Evolutionary conservation across 30 jellyfish, hydroid and myxozoan species (phyloP), one percentile per base, ranked within the genome.

Genomic region (Aurelia sp.): DNA sequence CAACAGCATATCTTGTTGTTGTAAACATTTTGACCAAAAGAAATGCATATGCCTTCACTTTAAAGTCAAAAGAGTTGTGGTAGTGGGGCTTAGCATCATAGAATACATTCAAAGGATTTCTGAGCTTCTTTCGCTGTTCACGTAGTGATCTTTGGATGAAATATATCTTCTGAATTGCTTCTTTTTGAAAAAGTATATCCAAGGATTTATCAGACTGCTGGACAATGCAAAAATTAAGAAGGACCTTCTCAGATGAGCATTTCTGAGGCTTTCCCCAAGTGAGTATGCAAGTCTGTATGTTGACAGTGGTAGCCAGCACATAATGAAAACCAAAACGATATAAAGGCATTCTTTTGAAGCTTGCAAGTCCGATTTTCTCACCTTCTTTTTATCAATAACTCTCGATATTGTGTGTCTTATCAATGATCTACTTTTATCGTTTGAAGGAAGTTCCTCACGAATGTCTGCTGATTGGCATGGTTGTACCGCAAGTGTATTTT

Each of bases 201-300:
- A 84, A 6, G 93, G 93, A 47, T 84, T 84, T 9, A 84, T 58
- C 51, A 84, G 40, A 71, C 93, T 84, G 47, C 82, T 70, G 51
- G 55, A 61, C 27, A 69, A 64, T 9, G 93, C 93, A 16, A 84
- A 19, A 22, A 72, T 10, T n/a, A 72, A 52, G 35, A 64, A 72
- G 40, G 53, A 4, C 21, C 88, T 60, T 53, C 84, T 67, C 35
- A 40, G 18, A 40, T 52, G 68, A 12, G 47, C 40, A 20, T 20
- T 13, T 19, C 59, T 24, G 3, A 61, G 60, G 15, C 31, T 6
- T 5, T 22, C 30, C 38, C 82, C 85, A 24, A 27, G 38, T 12
- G 80, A 27, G 63, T 33, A 66, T 61, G 48, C 65, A 17, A 84
- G 68, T 48, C 93, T 71, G 51, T 84, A 84, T 12, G 27, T 33